Evolutionary conservation across 2,797 vertebrate species (phyloP).

Genomic region (Aldrovandia affinis): DNA sequence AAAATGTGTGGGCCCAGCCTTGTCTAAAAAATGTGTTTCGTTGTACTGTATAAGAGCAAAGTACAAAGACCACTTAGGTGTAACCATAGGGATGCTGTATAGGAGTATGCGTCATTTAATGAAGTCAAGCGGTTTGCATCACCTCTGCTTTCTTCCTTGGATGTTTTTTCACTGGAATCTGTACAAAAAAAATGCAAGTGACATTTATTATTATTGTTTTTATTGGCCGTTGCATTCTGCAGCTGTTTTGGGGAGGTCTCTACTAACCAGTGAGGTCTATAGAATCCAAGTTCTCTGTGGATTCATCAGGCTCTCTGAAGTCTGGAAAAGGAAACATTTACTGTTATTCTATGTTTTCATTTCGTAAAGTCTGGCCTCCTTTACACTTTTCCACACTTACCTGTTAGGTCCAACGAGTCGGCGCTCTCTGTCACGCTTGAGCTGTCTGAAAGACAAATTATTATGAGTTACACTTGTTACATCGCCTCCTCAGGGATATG

Average conservation of each 20-base stretch:
- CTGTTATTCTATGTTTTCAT: neutral
- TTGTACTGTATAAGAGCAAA: neutral
- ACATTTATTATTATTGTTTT: neutral
- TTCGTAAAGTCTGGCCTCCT: neutral
- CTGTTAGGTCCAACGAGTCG: slow-evolving; percentile 20
- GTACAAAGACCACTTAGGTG: neutral
- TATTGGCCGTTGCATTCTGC: neutral
- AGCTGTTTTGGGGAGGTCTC: neutral
- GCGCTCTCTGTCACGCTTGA: neutral
- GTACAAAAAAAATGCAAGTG: neutral
- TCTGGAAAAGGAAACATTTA: neutral
- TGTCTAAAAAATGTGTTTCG: neutral
- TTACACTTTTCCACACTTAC: neutral
- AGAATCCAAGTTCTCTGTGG: neutral
- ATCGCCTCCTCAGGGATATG: neutral
- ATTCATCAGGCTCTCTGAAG: neutral
- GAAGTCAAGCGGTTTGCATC: neutral
- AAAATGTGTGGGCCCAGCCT: neutral
- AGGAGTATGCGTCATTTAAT: neutral
- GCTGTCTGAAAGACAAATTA: slow-evolving; percentile 10
- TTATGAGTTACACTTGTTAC: neutral
- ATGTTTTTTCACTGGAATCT: slow-evolving; percentile 13
- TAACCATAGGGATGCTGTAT: neutral
- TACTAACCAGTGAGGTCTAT: neutral
- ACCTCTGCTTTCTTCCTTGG: slow-evolving; percentile 25